Evolutionary conservation across 1,140 invertebrate species (phyloP).

Genomic region (Scaptomyza hsui): DNA sequence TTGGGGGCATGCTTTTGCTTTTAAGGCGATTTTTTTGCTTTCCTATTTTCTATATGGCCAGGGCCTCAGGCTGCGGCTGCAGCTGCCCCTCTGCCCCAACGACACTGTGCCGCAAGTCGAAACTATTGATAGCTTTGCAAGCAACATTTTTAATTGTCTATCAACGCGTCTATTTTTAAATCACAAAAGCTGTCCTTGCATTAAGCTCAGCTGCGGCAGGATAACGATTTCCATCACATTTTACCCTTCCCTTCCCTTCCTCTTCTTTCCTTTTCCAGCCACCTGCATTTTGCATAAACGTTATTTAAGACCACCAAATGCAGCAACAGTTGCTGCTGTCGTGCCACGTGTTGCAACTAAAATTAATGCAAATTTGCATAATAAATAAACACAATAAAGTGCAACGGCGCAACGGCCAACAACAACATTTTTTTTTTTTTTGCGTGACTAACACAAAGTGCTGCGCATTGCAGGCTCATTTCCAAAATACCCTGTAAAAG

Average conservation of each 20-base stretch:
- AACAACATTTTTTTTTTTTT: slow-evolving; percentile 32
- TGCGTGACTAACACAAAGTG: slow-evolving; percentile 62
- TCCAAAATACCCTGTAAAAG: slow-evolving; percentile 20
- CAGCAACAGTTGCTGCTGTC: slow-evolving; percentile 32
- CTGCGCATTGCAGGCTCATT: slow-evolving; percentile 51
- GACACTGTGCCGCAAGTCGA: background rate
- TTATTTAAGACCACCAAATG: slow-evolving; percentile 58
- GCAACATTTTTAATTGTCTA: slow-evolving; percentile 76
- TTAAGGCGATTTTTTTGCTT: slow-evolving; percentile 20
- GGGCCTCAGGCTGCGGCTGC: background rate
- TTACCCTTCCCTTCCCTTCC: too few relatives aligned
- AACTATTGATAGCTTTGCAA: slow-evolving; percentile 70
- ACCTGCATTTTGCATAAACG: slow-evolving; percentile 65
- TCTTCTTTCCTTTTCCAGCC: slow-evolving; percentile 19
- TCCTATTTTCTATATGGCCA: background rate
- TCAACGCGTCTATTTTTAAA: slow-evolving; percentile 64
- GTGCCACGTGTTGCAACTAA: slow-evolving; percentile 67
- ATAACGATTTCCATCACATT: slow-evolving; percentile 13
- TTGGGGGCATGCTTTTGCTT: background rate
- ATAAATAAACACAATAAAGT: slow-evolving; percentile 77
- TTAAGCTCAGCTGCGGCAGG: slow-evolving; percentile 16
- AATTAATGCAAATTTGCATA: slow-evolving; percentile 80
- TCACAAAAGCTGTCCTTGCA: slow-evolving; percentile 69
- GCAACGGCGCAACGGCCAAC: slow-evolving; percentile 18
- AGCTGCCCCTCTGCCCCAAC: background rate